Evolutionary conservation across 2,888 invertebrate genomes (phyloP).

Genomic region (Carabus problematicus): DNA sequence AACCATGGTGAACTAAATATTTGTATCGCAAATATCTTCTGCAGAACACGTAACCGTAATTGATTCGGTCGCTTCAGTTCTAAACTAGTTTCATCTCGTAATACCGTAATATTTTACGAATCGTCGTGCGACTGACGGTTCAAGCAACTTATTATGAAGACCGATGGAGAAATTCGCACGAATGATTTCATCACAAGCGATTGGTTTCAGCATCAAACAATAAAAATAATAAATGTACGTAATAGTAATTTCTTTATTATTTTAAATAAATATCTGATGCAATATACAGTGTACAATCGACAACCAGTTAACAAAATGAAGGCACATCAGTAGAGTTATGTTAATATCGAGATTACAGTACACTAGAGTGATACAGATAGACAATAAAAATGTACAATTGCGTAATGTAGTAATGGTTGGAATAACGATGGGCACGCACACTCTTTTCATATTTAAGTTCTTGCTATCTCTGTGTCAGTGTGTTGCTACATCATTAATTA

Average conservation of each 20-base stretch:
- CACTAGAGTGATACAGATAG: slow-evolving; percentile 26
- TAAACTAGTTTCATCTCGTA: no score
- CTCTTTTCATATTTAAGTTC: slow-evolving; percentile 18
- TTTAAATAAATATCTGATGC: slow-evolving; percentile 46
- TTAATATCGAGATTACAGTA: slow-evolving; percentile 25
- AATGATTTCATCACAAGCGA: no score
- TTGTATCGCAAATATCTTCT: no score
- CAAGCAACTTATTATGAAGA: no score
- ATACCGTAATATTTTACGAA: no score
- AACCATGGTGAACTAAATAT: no score
- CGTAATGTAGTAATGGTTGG: slow-evolving; percentile 4
- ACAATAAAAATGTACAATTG: slow-evolving; percentile 25
- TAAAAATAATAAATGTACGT: slow-evolving; percentile 28
- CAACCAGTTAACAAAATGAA: slow-evolving; percentile 45
- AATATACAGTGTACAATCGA: slow-evolving; percentile 43
- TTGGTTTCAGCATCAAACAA: no score
- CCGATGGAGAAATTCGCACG: no score
- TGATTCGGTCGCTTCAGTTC: no score
- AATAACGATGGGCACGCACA: slow-evolving; percentile 17
- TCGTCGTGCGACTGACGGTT: no score
- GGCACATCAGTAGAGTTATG: slow-evolving; percentile 42
- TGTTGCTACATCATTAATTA: slow-evolving; percentile 8
- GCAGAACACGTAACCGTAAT: no score
- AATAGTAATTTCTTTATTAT: slow-evolving; percentile 43
- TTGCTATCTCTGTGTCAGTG: neutral